Evolutionary conservation across 2,113 vertebrate species (phyloP).

Genomic region (Coptodon bakossiorum): DNA sequence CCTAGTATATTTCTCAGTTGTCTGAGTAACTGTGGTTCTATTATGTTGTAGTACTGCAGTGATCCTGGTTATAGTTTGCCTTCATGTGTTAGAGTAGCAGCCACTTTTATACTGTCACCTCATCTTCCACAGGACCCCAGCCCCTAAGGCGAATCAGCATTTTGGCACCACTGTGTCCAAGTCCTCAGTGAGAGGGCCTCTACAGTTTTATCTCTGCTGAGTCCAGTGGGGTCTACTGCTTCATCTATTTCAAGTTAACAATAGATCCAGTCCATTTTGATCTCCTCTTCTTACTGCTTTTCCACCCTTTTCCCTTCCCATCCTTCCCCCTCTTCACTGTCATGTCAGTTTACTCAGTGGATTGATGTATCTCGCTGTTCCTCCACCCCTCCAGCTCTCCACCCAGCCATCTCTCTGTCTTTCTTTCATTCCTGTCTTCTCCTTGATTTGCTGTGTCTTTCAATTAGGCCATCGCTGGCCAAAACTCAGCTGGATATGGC

Average conservation of each 20-base stretch:
- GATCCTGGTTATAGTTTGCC: background rate
- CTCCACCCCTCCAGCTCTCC: background rate
- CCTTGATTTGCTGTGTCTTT: slow-evolving; percentile 43
- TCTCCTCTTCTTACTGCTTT: background rate
- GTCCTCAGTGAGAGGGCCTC: background rate
- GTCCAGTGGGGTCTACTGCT: background rate
- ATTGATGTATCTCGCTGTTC: slow-evolving; percentile 36
- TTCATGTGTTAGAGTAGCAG: background rate
- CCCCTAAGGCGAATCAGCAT: background rate
- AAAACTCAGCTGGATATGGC: background rate
- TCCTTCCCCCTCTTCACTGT: slow-evolving; percentile 39
- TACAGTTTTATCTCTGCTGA: background rate
- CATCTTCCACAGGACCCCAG: background rate
- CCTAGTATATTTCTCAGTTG: background rate
- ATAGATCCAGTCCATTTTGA: background rate
- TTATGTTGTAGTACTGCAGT: background rate
- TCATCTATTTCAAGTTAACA: background rate
- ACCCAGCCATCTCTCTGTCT: slow-evolving; percentile 5
- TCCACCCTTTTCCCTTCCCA: background rate
- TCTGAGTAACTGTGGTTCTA: background rate
- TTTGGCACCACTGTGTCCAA: background rate
- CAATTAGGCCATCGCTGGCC: slow-evolving; percentile 51
- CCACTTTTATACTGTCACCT: slow-evolving; percentile 15
- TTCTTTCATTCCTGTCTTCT: slow-evolving; percentile 33
- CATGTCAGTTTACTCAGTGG: slow-evolving; percentile 57